Evolutionary conservation across 2,113 vertebrate genomes (phyloP), one percentile per base, ranked within the genome.

Genomic region (Anolis carolinensis): DNA sequence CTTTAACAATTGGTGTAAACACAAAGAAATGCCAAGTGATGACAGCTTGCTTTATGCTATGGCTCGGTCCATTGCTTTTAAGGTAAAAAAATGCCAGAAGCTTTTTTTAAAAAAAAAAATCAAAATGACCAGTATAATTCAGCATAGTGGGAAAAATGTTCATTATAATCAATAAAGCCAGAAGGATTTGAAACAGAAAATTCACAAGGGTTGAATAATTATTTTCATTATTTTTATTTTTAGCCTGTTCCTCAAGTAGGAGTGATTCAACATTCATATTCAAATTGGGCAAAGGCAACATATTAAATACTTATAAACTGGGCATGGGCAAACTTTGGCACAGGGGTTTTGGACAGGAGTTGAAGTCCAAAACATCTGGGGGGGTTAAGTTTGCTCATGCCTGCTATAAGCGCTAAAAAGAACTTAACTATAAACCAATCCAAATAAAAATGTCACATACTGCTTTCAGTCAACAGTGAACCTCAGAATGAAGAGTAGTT

Each of bases 91-190:
- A 30, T 71, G 20, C 14, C 48, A 59, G 13, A 21, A 16, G 44
- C 8, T 86, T 74, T 11, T n/a, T 63, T 63, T 55, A 44, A 44
- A 44, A 44, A 59, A 59, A 59, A 59, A 3, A 21, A 25, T 67
- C 81, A 87, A 82, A 87, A 62, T 62, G 39, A 63, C 34, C 74
- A 7, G 27, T 84, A 11, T 20, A 36, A 59, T 80, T 90, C 34
- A 34, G 30, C 2, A 65, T 11, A 32, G 76, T 48, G 67, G 1
- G 81, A 59, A 39, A 81, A 20, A 52, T 86, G 62, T 27, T 48
- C 65, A 32, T 81, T 34, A 11, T 68, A 39, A 81, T 16, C 39
- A 48, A 81, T 32, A 67, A 39, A 18, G 16, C 2, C 63, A 68
- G 39, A 70, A 81, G 25, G 7, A 81, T 81, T 70, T 68, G 10